Conservation (phyloP, 2,797 vertebrate species). For the Onychomys arenicola region DNA sequence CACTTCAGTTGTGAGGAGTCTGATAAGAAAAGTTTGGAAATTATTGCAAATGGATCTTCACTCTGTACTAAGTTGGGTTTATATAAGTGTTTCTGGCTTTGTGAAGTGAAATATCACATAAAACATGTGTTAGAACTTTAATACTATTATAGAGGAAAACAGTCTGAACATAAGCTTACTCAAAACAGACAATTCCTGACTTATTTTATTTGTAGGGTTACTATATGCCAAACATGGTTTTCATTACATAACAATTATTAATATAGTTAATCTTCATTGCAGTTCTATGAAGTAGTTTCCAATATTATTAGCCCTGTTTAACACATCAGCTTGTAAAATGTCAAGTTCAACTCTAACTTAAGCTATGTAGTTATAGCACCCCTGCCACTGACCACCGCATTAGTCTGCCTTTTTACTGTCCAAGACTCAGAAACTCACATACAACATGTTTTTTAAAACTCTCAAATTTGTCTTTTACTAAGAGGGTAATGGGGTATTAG, state of each 20-base stretch:
- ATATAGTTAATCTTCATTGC: not conserved
- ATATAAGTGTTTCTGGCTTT: not conserved
- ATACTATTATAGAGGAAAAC: not conserved
- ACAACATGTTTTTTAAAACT: not conserved
- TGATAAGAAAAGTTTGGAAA: not conserved
- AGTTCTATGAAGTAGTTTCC: slow-evolving; percentile 28
- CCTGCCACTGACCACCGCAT: not conserved
- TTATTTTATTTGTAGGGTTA: not conserved
- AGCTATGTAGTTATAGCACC: not conserved
- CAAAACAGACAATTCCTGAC: not conserved
- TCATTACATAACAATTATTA: slow-evolving; percentile 6
- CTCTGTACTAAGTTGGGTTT: not conserved
- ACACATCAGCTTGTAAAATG: not conserved
- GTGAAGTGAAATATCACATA: not conserved
- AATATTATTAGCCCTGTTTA: not conserved
- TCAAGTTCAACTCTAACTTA: not conserved
- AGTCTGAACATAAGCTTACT: not conserved
- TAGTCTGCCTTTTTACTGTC: not conserved
- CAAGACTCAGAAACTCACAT: not conserved
- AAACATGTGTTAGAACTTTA: not conserved
- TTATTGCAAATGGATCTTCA: not conserved
- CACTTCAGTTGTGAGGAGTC: not conserved
- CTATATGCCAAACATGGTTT: not conserved
- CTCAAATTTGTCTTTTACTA: not conserved
- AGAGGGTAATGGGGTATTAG: not conserved